Base-by-base conservation (phyloP, 2,797 vertebrate genomes). In the Naso thynnoides region DNA sequence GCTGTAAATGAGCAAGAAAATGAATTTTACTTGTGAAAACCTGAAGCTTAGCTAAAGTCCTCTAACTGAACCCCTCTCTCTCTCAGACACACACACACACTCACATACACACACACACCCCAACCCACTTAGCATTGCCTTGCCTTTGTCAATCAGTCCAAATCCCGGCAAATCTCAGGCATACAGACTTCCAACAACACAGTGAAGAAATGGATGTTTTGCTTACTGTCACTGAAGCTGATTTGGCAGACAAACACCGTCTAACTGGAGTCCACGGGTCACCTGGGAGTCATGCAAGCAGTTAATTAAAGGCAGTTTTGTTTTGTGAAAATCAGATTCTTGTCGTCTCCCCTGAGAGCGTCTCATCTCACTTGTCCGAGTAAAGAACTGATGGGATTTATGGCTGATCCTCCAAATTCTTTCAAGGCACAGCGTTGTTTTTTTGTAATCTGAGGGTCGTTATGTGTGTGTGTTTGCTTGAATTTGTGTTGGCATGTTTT, bases 111-210 rank as follows among this genome's bases (percentile, higher is more conserved):
- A 58, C 5, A 6, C 1, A 33, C 16, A 45, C 8, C 59, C 23
- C 50, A 73, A 24, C 47, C 6, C 8, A 26, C 58, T 57, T 14
- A 50, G 23, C 29, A 2, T 29, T 49, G 29, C 45, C 56, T 29
- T 49, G 29, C 47, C 57, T 49, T 63, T 59, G 41, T 42, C 52
- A 52, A 42, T 44, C 21, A 39, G 24, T 70, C 24, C 18, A 53
- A 76, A 81, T 73, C 69, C 58, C 42, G 49, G 1, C 23, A 74
- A 67, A 83, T 79, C 66, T 52, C 63, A 55, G 38, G 48, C 73
- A 77, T 55, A 21, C 44, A 39, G 33, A 18, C 67, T 39, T 49
- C 11, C 70, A 38, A n/a, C 75, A 29, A 26, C 65, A 14, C 53
- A 41, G 31, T 45, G 49, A 70, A 14, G 19, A 66, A 52, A 36